Conservation (phyloP, 1,140 invertebrate species). For the Apis cerana region DNA sequence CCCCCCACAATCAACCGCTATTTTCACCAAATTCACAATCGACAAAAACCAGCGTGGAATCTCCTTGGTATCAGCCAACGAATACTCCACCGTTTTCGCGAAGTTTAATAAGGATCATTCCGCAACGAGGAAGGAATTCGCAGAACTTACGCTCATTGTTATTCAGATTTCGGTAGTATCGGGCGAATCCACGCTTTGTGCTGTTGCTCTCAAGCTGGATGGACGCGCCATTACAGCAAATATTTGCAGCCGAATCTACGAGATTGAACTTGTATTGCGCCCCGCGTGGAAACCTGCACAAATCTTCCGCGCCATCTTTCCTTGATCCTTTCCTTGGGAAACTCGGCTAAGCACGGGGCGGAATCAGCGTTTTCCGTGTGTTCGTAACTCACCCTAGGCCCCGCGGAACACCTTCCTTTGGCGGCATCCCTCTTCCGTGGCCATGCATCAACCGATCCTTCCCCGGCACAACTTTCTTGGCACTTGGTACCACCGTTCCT, state of each 20-base stretch:
- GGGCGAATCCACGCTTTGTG: not conserved
- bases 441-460: constrained; percentile 65
- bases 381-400: constrained; percentile 51
- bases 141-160: not conserved
- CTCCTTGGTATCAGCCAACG: not conserved
- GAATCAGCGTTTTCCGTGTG: constrained; percentile 57
- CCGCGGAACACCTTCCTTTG: constrained; percentile 56
- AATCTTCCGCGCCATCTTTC: not conserved
- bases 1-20: no score
- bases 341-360: constrained; percentile 49
- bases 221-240: constrained; percentile 21
- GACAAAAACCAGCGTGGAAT: not conserved
- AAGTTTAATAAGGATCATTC: not conserved
- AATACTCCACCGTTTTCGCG: not conserved
- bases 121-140: not conserved
- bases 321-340: constrained; percentile 28
- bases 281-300: constrained; percentile 25
- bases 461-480: constrained; percentile 61
- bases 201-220: not conserved
- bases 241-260: constrained; percentile 55
- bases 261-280: constrained; percentile 49
- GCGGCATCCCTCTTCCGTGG: constrained; percentile 59
- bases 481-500: constrained; percentile 59
- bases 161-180: not conserved
- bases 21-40: not conserved